phyloP scores from a whole-genome alignment of 2,113 vertebrate genomes.

The Scophthalmus maximus region DNA sequence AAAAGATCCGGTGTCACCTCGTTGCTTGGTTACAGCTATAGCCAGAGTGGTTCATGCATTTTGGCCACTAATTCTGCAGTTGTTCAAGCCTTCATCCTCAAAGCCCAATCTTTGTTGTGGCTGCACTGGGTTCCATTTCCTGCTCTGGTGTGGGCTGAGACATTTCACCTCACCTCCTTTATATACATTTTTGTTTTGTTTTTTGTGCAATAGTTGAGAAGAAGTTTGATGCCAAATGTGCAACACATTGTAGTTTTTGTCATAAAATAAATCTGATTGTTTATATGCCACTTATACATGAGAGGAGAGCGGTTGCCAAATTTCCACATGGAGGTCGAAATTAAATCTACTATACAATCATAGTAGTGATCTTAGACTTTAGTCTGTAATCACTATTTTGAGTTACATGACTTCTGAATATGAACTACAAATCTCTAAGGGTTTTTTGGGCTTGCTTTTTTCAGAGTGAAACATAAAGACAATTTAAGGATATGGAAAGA shows the following conservation, averaged over 20 bases:
- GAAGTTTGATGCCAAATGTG: background rate
- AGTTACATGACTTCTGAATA: background rate
- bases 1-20: constrained; percentile 13
- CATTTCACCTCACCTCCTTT: background rate
- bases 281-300: too few relatives aligned
- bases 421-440: background rate
- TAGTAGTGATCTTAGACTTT: too few relatives aligned
- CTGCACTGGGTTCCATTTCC: background rate
- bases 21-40: constrained; percentile 1
- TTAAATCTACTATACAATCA: too few relatives aligned
- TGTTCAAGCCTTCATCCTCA: constrained; percentile 1
- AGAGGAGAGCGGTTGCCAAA: too few relatives aligned
- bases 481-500: too few relatives aligned
- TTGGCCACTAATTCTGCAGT: constrained; percentile 7
- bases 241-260: too few relatives aligned
- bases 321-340: too few relatives aligned
- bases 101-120: constrained; percentile 42
- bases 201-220: background rate
- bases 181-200: background rate
- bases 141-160: constrained; percentile 11
- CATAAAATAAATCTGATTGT: too few relatives aligned
- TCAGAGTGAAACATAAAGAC: too few relatives aligned
- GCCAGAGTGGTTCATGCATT: constrained; percentile 7
- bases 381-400: too few relatives aligned
- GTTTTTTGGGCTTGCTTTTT: too few relatives aligned